A percentile compares a stretch with the other conserved stretches of the same genome.
Evolutionary conservation across 2,797 vertebrate species (phyloP).

Genomic region (Acestrorhynchus altus): DNA sequence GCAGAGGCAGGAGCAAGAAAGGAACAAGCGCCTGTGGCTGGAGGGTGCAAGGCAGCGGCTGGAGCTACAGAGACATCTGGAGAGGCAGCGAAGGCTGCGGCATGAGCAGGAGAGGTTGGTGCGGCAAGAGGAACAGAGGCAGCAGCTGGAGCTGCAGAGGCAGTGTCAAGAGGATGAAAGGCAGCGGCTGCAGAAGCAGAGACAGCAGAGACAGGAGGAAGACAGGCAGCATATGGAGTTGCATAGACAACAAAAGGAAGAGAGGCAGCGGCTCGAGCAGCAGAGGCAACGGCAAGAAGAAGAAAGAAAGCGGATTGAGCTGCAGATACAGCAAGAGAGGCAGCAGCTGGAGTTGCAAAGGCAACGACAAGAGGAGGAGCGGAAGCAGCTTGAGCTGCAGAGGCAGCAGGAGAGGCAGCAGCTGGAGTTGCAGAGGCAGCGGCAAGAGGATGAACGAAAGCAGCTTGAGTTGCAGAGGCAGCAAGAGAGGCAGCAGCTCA

Average conservation of each 20-base stretch:
- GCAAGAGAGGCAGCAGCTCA: conserved; percentile 40
- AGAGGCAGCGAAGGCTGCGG: conserved; percentile 18
- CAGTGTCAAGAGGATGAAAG: conserved; percentile 25
- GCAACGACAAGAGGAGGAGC: conserved; percentile 30
- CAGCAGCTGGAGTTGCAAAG: conserved; percentile 60
- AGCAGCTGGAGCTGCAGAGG: background rate
- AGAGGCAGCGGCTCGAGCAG: conserved; percentile 30
- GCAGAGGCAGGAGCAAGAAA: conserved; percentile 72
- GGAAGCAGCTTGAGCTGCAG: conserved; percentile 40
- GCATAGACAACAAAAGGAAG: conserved; percentile 41
- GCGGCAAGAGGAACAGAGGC: conserved; percentile 50
- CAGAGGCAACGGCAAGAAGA: conserved; percentile 46
- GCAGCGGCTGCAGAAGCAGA: conserved; percentile 27
- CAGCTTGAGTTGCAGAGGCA: conserved; percentile 19
- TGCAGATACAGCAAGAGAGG: conserved; percentile 57
- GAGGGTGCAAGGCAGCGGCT: conserved; percentile 42
- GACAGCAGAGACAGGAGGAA: conserved; percentile 25
- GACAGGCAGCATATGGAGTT: conserved; percentile 25
- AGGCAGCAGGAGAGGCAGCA: conserved; percentile 54
- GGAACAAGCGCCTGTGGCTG: conserved; percentile 20
- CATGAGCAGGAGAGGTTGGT: conserved; percentile 44
- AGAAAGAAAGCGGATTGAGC: conserved; percentile 61
- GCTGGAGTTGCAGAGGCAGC: conserved; percentile 65
- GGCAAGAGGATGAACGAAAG: conserved; percentile 7
- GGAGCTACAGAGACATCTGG: conserved; percentile 40